Evolutionary conservation across 2,113 vertebrate genomes (phyloP), one percentile per base, ranked within the genome.

Genomic region (Astur gentilis): DNA sequence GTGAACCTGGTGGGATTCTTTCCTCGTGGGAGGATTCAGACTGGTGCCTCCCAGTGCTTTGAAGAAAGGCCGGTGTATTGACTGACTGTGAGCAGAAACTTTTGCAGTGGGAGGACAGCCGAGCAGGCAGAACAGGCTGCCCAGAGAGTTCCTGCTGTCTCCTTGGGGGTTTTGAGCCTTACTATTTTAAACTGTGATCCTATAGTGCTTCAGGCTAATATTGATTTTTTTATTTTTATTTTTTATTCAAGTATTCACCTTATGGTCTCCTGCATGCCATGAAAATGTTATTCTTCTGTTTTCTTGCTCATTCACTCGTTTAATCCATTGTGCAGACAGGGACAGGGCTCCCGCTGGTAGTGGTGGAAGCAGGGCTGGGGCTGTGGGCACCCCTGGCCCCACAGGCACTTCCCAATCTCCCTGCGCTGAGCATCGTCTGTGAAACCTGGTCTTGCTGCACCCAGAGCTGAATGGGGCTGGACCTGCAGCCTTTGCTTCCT

Each of bases 401-500:
- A 1, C 1, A 2, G 31, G 4, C 7, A 3, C 27, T 23, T 61
- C n/a, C n/a, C 36, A 3, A 0, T 13, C 8, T 15, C 49, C 47
- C 49, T 25, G 49, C 0, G 1, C 72, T 45, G 34, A 52, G 55
- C 34, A 17, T 13, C 6, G 0, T 6, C 52, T 0, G 0, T 5
- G 2, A 44, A 49, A 15, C 19, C 13, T 34, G 50, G 34, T 60
- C 40, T 65, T 21, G 29, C 75, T 38, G 60, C 1, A 1, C 22
- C 36, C 20, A 3, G 13, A 15, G 38, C 54, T 19, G 34, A 17
- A 9, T 2, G 0, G 5, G 36, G 54, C 14, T 10, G 34, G 15
- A 8, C 50, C 34, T 8, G 18, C 13, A 21, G 36, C 15, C 27
- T 76, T 11, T 22, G 69, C 38, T 42, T 36, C 50, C 21, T 34